These are phyloP conservation scores for Pantala flavescens DNA, from an alignment of 1,140 invertebrate species.

Conservation along the genomic window DNA sequence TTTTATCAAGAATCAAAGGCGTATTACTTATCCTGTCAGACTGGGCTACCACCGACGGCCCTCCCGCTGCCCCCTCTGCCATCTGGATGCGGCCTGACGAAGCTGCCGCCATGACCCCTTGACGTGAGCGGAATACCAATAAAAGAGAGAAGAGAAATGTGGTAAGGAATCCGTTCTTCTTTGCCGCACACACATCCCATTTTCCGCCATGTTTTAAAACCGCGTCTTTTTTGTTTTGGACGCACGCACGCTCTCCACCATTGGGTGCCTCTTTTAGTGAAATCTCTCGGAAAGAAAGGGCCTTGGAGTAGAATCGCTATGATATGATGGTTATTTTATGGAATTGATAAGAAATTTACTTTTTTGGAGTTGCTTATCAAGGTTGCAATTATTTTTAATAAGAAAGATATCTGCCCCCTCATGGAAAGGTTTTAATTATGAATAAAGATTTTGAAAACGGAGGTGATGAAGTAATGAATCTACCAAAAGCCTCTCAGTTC, in stretches of 20 bases:
- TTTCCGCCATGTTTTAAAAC: neutral
- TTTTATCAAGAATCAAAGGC: conserved; percentile 10
- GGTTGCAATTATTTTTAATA: no score
- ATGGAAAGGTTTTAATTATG: no score
- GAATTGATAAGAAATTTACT: no score
- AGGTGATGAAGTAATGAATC: no score
- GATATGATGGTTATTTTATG: no score
- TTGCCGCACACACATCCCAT: neutral
- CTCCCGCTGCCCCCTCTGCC: neutral
- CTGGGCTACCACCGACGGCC: neutral
- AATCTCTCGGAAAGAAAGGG: no score
- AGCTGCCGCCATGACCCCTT: neutral
- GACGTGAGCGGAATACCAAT: conserved; percentile 1
- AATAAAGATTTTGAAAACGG: no score
- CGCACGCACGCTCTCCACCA: neutral
- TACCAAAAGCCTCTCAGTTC: no score
- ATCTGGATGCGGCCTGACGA: conserved; percentile 3
- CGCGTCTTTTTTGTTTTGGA: neutral
- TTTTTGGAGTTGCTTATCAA: no score
- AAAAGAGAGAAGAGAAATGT: neutral
- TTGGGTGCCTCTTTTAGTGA: no score
- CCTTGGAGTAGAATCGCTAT: no score
- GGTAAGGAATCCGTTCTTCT: neutral
- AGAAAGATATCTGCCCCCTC: no score
- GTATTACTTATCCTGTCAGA: conserved; percentile 9